These are phyloP conservation scores for Paramormyrops kingsleyae DNA, from an alignment of 2,113 vertebrate species.

Conservation along the genomic window DNA sequence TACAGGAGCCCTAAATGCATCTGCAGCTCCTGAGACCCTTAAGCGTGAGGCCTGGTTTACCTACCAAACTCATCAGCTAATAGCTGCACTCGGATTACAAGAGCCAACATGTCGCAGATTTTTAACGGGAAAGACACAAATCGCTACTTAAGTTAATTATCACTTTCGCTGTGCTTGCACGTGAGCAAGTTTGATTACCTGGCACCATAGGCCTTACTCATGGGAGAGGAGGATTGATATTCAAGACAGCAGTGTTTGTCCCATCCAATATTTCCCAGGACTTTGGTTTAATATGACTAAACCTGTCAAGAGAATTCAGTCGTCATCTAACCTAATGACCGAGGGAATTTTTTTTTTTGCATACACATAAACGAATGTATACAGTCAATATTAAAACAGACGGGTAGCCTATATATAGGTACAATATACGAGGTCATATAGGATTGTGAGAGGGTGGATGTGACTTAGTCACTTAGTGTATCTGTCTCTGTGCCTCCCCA, in stretches of 20 bases:
- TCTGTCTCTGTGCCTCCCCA: background rate
- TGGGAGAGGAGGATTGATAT: background rate
- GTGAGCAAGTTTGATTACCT: background rate
- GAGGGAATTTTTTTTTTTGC: background rate
- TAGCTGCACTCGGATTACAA: background rate
- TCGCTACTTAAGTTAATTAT: background rate
- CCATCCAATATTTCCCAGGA: background rate
- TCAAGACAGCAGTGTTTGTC: background rate
- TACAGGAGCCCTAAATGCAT: background rate
- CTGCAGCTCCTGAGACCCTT: background rate
- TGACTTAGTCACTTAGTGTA: background rate
- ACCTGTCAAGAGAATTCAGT: background rate
- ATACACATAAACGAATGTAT: background rate
- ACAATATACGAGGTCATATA: background rate
- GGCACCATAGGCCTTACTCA: background rate
- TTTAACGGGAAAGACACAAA: background rate
- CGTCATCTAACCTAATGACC: background rate
- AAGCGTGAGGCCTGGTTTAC: background rate
- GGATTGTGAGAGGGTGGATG: background rate
- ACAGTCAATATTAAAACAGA: background rate
- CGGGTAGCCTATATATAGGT: background rate
- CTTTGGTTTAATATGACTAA: background rate
- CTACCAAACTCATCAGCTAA: background rate
- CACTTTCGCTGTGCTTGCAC: background rate
- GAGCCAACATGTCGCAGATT: background rate